Conservation (phyloP, 2,888 invertebrate genomes). For the Cryptocephalus primarius region DNA sequence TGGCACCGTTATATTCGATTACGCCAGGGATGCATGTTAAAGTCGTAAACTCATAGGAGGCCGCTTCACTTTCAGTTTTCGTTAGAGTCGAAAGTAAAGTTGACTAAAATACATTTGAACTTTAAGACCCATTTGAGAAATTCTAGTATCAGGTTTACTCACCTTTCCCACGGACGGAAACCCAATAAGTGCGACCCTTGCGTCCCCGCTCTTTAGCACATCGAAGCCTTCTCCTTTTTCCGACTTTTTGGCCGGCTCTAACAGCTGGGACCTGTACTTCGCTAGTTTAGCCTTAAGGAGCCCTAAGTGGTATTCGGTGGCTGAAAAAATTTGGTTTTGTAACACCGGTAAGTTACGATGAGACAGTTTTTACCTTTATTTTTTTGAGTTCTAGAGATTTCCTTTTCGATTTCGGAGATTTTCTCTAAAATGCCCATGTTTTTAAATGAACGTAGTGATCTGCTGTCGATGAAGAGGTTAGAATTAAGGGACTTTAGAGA, state of each 20-base stretch:
- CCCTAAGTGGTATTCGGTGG: slow-evolving; percentile 98
- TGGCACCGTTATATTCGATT: slow-evolving; percentile 96
- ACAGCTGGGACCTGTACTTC: slow-evolving; percentile 84
- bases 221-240: slow-evolving; percentile 98
- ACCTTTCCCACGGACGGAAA: slow-evolving; percentile 98
- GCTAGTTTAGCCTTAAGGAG: slow-evolving; percentile 93
- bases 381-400: slow-evolving; percentile 97
- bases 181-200: slow-evolving; percentile 92
- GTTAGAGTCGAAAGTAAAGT: slow-evolving; percentile 92
- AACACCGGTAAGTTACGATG: not conserved
- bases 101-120: slow-evolving; percentile 47
- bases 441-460: not conserved
- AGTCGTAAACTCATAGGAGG: slow-evolving; percentile 97
- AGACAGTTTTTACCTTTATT: slow-evolving; percentile 73
- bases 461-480: too few relatives aligned
- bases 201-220: slow-evolving; percentile 98
- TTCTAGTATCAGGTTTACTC: slow-evolving; percentile 17
- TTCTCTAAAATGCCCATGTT: slow-evolving; percentile 97
- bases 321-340: slow-evolving; percentile 43
- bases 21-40: slow-evolving; percentile 98
- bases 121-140: not conserved
- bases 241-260: slow-evolving; percentile 89
- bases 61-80: slow-evolving; percentile 92
- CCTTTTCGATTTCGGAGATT: slow-evolving; percentile 96
- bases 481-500: too few relatives aligned